phyloP scores from a whole-genome alignment of 2,797 vertebrate genomes.

The Cheirogaleus major region DNA sequence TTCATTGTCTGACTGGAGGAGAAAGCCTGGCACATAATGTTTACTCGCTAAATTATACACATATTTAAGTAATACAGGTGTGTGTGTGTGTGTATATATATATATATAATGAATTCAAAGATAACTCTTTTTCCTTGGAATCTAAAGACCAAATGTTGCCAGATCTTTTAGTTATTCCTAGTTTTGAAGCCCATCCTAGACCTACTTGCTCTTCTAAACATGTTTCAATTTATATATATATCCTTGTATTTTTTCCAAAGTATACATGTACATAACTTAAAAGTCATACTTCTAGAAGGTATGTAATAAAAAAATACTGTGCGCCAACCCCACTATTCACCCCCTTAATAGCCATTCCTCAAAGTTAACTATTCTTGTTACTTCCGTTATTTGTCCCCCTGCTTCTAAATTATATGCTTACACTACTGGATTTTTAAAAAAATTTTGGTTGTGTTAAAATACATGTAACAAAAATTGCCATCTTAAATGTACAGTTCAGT shows the following conservation, averaged over 20 bases:
- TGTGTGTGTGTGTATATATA: no score
- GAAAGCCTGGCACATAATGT: background rate
- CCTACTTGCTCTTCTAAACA: background rate
- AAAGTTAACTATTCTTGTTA: background rate
- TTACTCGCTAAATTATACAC: background rate
- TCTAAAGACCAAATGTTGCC: background rate
- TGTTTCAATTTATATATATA: background rate
- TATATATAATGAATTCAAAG: background rate
- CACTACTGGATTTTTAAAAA: background rate
- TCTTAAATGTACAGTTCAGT: background rate
- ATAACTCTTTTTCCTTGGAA: background rate
- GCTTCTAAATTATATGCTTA: background rate
- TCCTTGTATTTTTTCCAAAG: background rate
- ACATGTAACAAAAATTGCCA: background rate
- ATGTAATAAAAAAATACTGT: background rate
- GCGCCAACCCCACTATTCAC: background rate
- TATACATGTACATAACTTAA: background rate
- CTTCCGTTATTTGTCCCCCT: background rate
- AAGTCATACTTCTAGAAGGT: background rate
- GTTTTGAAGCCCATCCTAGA: background rate
- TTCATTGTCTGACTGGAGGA: background rate
- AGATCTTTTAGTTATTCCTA: background rate
- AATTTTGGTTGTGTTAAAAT: background rate
- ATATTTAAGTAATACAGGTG: background rate
- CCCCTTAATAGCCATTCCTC: background rate